Percentiles rank a stretch among this genome's conserved stretches.
Evolutionary conservation across 2,888 invertebrate species (phyloP).

Genomic region (Conomelus anceps): DNA sequence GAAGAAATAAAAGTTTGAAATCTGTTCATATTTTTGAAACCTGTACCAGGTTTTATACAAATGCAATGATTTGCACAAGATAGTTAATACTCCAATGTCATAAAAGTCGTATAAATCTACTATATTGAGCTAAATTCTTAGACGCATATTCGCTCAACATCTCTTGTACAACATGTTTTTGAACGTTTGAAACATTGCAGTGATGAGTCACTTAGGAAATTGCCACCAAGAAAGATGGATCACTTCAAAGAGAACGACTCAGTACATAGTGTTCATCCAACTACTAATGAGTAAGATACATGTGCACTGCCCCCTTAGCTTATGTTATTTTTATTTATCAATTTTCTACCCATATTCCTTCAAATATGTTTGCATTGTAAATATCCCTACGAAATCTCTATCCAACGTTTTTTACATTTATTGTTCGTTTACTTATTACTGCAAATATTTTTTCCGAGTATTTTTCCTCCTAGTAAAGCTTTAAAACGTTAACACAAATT

Average conservation of each 20-base stretch:
- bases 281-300: neutral
- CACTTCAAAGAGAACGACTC: neutral
- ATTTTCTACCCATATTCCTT: neutral
- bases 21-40: too few relatives aligned
- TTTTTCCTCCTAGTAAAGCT: too few relatives aligned
- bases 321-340: neutral
- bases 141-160: too few relatives aligned
- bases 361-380: neutral
- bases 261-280: neutral
- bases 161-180: neutral
- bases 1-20: too few relatives aligned
- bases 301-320: neutral
- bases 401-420: too few relatives aligned
- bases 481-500: too few relatives aligned
- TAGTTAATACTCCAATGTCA: too few relatives aligned
- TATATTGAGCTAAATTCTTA: too few relatives aligned
- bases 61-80: too few relatives aligned
- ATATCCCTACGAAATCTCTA: neutral
- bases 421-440: neutral
- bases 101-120: too few relatives aligned
- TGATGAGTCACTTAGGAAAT: neutral
- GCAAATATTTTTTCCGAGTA: neutral
- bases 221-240: neutral
- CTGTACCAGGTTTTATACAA: too few relatives aligned
- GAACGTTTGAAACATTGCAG: neutral